Conservation (phyloP, 1,140 invertebrate genomes). For the Parapsyche elsis region DNA sequence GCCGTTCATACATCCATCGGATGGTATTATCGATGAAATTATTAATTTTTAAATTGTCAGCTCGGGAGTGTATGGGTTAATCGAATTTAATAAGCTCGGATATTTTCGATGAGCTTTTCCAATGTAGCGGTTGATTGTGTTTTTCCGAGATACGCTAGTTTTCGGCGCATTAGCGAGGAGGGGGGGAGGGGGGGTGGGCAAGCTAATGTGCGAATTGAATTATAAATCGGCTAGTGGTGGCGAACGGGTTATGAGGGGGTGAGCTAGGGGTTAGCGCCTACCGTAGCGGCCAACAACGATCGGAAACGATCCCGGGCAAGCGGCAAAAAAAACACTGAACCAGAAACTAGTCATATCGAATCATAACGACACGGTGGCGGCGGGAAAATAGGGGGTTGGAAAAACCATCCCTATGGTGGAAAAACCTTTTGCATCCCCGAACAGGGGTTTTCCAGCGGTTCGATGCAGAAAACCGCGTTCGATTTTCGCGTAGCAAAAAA, state of each 20-base stretch:
- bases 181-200: too few relatives aligned
- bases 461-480: not conserved
- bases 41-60: too few relatives aligned
- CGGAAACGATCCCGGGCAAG: conserved; percentile 40
- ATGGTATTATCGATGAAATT: too few relatives aligned
- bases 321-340: conserved; percentile 53
- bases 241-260: not conserved
- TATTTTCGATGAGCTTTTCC: too few relatives aligned
- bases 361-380: conserved; percentile 43
- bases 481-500: too few relatives aligned
- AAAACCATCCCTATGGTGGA: too few relatives aligned
- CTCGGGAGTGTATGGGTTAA: too few relatives aligned
- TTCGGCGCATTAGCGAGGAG: conserved; percentile 36
- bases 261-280: not conserved
- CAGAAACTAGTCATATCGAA: conserved; percentile 54
- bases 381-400: not conserved
- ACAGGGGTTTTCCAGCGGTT: not conserved
- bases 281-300: conserved; percentile 31
- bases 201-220: conserved; percentile 49
- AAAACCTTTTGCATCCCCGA: not conserved
- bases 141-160: too few relatives aligned
- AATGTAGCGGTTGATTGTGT: too few relatives aligned
- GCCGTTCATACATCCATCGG: too few relatives aligned
- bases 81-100: too few relatives aligned
- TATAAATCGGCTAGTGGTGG: conserved; percentile 47